Conservation (phyloP, 2,888 invertebrate genomes). For the Lypha dubia region DNA sequence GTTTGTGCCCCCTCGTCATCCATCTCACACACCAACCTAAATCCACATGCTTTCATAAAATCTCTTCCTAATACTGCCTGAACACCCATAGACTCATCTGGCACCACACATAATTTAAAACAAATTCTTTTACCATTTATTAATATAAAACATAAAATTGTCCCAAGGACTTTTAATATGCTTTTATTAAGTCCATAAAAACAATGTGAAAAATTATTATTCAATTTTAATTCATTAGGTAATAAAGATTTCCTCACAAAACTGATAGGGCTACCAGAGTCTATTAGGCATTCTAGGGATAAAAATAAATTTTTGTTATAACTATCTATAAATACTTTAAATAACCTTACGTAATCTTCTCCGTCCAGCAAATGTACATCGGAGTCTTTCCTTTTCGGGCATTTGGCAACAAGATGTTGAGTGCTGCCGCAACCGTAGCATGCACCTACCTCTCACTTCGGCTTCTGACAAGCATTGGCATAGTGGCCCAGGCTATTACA, state of each 20-base stretch:
- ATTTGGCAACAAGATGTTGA: constrained; percentile 3
- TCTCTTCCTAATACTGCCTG: constrained; percentile 16
- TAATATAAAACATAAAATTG: background rate
- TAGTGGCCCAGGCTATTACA: constrained; percentile 38
- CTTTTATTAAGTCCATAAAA: constrained; percentile 22
- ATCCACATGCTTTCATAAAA: background rate
- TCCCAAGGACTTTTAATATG: constrained; percentile 1
- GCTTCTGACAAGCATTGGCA: constrained; percentile 40
- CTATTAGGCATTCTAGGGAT: constrained; percentile 11
- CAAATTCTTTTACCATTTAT: background rate
- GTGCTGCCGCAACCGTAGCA: constrained; percentile 36
- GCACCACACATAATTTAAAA: constrained; percentile 2
- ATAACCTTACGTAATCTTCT: constrained; percentile 36
- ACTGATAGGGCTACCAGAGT: constrained; percentile 25
- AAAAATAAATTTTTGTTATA: background rate
- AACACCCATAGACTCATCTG: constrained; percentile 2
- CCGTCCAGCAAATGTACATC: background rate
- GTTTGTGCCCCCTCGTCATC: background rate
- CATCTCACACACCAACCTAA: background rate
- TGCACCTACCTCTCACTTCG: constrained; percentile 2
- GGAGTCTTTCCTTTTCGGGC: background rate
- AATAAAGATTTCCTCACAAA: background rate
- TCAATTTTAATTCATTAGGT: background rate
- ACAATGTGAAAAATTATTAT: background rate
- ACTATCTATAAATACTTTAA: background rate